These are phyloP conservation scores for Diarsia rubi DNA, from an alignment of 2,888 invertebrate species.

Conservation along the genomic window DNA sequence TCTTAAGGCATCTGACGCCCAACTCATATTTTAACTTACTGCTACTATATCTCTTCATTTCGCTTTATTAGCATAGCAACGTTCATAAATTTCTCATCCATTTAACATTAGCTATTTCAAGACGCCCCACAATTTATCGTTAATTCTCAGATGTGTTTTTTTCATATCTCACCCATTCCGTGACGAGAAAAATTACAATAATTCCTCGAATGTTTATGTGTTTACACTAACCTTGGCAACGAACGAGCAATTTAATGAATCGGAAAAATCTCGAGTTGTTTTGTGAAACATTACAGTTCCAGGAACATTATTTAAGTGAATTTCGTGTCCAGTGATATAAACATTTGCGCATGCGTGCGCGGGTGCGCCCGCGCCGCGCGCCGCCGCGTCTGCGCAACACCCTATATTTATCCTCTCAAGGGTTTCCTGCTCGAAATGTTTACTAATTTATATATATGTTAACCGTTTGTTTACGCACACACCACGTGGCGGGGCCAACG, in stretches of 20 bases:
- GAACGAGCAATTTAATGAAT: constrained; percentile 67
- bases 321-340: constrained; percentile 82
- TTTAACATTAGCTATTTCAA: constrained; percentile 50
- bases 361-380: constrained; percentile 71
- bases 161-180: constrained; percentile 38
- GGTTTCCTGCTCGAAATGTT: constrained; percentile 87
- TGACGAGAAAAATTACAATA: constrained; percentile 54
- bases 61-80: constrained; percentile 42
- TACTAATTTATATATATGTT: constrained; percentile 87
- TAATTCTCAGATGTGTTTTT: constrained; percentile 54
- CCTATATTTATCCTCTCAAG: constrained; percentile 88
- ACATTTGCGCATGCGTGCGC: constrained; percentile 80
- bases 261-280: constrained; percentile 65
- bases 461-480: constrained; percentile 84
- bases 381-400: constrained; percentile 82
- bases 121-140: constrained; percentile 39
- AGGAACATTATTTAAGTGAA: constrained; percentile 73
- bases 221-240: constrained; percentile 71
- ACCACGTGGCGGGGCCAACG: constrained; percentile 85
- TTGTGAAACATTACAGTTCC: constrained; percentile 66
- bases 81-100: constrained; percentile 40
- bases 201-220: constrained; percentile 50
- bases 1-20: constrained; percentile 39
- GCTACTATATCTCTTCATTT: constrained; percentile 40
- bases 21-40: constrained; percentile 52